These are phyloP conservation scores for Struthidea cinerea DNA, from an alignment of 2,113 vertebrate species.

Conservation along the genomic window DNA sequence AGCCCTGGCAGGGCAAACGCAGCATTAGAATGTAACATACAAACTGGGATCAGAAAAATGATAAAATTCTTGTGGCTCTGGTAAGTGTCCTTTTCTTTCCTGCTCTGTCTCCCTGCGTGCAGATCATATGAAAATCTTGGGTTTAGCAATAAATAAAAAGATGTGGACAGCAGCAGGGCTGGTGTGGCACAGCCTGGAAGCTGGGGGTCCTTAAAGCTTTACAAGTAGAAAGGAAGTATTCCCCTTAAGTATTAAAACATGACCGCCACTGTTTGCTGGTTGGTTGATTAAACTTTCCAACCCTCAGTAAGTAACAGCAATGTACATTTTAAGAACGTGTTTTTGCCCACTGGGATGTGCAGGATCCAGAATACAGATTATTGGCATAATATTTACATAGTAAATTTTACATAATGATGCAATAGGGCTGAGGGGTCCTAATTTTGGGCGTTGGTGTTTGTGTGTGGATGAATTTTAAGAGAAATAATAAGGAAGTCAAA, in stretches of 20 bases:
- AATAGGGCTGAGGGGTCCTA: rapidly evolving
- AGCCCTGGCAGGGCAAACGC: background rate
- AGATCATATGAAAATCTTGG: background rate
- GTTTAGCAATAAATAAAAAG: background rate
- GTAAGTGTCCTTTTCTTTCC: background rate
- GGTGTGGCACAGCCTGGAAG: background rate
- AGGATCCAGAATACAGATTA: background rate
- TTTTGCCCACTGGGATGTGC: rapidly evolving
- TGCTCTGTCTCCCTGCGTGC: background rate
- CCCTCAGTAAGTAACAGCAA: rapidly evolving
- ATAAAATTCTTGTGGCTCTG: background rate
- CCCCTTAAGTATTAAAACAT: background rate
- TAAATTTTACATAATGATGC: background rate
- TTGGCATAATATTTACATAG: background rate
- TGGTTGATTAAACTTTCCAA: background rate
- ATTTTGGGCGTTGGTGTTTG: rapidly evolving
- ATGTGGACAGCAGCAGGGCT: rapidly evolving
- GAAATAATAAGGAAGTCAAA: background rate
- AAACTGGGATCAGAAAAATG: background rate
- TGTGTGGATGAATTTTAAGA: background rate
- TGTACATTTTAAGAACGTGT: rapidly evolving
- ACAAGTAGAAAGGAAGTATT: background rate
- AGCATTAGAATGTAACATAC: background rate
- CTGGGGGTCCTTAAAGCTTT: background rate
- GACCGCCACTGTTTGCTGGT: rapidly evolving